Conservation (phyloP, 2,888 invertebrate species). For the Panzeria rudis region DNA sequence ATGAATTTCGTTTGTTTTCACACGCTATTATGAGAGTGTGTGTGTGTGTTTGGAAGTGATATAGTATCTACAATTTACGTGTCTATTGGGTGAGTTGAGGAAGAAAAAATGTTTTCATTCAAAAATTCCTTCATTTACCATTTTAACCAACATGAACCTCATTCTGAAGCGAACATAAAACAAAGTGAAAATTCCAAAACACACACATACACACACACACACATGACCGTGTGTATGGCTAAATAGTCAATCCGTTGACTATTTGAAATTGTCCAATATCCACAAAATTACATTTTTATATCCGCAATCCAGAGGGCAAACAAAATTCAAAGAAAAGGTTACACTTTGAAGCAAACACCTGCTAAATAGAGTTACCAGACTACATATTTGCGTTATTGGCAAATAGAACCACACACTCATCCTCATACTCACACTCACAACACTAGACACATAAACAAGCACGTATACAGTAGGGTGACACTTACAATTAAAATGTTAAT, state of each 20-base stretch:
- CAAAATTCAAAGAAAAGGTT: constrained; percentile 42
- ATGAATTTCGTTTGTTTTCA: background rate
- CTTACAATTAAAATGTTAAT: no score
- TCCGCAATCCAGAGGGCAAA: constrained; percentile 50
- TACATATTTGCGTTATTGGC: constrained; percentile 10
- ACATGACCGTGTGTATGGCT: constrained; percentile 2
- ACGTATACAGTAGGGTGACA: no score
- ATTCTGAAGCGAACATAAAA: constrained; percentile 25
- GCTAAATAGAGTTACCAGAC: constrained; percentile 59
- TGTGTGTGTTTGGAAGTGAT: background rate
- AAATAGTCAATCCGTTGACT: constrained; percentile 9
- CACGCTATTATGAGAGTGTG: no score
- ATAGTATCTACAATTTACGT: constrained; percentile 39
- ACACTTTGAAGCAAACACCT: constrained; percentile 52
- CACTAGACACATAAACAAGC: background rate
- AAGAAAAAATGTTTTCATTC: background rate
- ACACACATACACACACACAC: constrained; percentile 23
- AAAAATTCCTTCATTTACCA: background rate
- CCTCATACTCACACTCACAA: background rate
- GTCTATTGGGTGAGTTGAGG: constrained; percentile 35
- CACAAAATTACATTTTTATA: constrained; percentile 58
- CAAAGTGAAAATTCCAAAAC: constrained; percentile 36
- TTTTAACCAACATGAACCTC: constrained; percentile 19
- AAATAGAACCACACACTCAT: background rate
- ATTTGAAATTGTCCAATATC: constrained; percentile 60